phyloP scores from a whole-genome alignment of 2,797 vertebrate species.

The Peromyscus nudipes region DNA sequence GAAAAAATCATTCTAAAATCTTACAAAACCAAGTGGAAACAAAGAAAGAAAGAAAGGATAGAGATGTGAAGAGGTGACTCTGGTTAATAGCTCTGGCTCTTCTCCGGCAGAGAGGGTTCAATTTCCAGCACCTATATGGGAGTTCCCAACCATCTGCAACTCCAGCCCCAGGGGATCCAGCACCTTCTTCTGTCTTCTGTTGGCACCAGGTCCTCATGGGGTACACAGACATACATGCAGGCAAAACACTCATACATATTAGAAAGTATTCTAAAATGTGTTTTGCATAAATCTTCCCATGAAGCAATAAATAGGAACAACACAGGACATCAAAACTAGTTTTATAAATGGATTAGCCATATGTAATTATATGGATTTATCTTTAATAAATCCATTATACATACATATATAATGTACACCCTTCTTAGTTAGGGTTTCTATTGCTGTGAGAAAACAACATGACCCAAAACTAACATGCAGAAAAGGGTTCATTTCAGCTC shows the following conservation, averaged over 20 bases:
- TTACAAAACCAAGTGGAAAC: conserved; percentile 36
- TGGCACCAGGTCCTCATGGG: not conserved
- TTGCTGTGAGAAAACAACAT: not conserved
- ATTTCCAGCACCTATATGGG: not conserved
- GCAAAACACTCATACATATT: not conserved
- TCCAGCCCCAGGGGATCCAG: not conserved
- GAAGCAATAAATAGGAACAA: conserved; percentile 31
- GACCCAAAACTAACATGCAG: not conserved
- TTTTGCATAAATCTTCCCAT: conserved; percentile 46
- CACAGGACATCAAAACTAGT: not conserved
- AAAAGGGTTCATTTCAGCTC: not conserved
- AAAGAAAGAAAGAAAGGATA: not conserved
- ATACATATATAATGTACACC: not conserved
- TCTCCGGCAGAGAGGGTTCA: not conserved
- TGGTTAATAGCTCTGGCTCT: not conserved
- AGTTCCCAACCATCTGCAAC: not conserved
- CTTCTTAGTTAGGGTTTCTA: not conserved
- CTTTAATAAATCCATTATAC: not conserved
- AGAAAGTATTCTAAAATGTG: not conserved
- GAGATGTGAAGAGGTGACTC: too few relatives aligned
- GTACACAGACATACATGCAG: not conserved
- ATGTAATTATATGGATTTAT: not conserved
- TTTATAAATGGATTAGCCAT: not conserved
- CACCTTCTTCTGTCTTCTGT: not conserved
- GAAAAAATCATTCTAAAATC: conserved; percentile 43